These are phyloP conservation scores for Myotis pilosus DNA, from an alignment of 2,797 vertebrate species.

Conservation along the genomic window DNA sequence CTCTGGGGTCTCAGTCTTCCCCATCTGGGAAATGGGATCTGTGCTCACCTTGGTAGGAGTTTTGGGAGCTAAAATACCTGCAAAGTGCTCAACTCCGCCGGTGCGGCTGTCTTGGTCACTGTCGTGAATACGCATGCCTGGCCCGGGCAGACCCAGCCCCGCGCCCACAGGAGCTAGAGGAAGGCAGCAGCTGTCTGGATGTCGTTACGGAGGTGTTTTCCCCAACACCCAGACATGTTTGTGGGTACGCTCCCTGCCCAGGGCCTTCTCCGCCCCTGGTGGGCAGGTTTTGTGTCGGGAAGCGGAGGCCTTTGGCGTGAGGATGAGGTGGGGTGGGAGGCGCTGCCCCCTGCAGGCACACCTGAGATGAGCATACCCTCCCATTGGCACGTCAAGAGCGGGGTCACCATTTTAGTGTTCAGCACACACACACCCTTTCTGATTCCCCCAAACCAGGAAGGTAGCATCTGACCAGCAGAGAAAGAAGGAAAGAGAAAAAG, in stretches of 20 bases:
- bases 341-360: background rate
- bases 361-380: background rate
- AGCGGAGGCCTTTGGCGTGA: background rate
- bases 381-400: background rate
- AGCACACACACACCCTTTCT: background rate
- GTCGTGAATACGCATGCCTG: background rate
- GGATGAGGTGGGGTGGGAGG: background rate
- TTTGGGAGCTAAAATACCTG: background rate
- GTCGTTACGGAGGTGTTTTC: background rate
- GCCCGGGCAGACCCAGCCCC: background rate
- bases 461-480: conserved; percentile 10
- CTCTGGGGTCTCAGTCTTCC: background rate
- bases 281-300: background rate
- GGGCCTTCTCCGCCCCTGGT: background rate
- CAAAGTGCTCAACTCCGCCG: too few species aligned
- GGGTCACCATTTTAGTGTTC: conserved; percentile 35
- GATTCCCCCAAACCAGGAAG: conserved; percentile 15
- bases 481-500: conserved; percentile 1
- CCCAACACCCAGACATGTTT: background rate
- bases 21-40: background rate
- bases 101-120: background rate
- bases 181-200: background rate
- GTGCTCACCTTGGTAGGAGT: background rate
- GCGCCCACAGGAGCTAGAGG: background rate
- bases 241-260: background rate